A percentile compares a stretch with the other conserved stretches of the same genome.
Conservation (phyloP, 2,797 vertebrate species). For the Austrolebias charrua region DNA sequence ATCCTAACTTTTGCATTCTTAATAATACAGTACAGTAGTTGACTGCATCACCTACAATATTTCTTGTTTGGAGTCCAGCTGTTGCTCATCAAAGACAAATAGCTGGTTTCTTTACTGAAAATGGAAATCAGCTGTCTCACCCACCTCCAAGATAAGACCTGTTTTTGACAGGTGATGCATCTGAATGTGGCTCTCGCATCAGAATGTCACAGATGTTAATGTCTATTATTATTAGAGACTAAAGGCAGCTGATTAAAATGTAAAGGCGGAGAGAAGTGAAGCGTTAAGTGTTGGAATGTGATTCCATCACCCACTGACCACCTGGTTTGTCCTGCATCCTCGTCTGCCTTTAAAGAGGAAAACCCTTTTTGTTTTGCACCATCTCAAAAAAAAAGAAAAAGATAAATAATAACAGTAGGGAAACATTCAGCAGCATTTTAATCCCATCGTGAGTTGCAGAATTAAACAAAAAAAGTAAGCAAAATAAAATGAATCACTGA, state of each 20-base stretch:
- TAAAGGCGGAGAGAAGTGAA: constrained; percentile 4
- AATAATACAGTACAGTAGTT: background rate
- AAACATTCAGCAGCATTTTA: too few species aligned
- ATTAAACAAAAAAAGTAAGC: too few species aligned
- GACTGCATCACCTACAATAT: background rate
- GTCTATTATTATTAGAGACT: background rate
- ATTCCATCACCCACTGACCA: constrained; percentile 24
- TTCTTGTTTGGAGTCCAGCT: background rate
- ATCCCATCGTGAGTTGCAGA: too few species aligned
- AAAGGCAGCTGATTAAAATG: background rate
- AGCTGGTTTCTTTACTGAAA: constrained; percentile 2
- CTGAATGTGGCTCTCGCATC: constrained; percentile 28
- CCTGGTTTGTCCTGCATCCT: too few species aligned
- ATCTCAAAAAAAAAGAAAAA: too few species aligned
- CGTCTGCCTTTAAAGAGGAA: too few species aligned
- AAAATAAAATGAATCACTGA: too few species aligned
- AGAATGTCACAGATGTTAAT: constrained; percentile 41
- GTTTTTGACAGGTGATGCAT: constrained; percentile 16
- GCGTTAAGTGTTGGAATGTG: constrained; percentile 21
- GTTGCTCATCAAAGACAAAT: constrained; percentile 25
- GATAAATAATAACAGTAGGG: too few species aligned
- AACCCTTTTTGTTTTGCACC: too few species aligned
- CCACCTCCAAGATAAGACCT: background rate
- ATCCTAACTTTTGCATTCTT: too few species aligned
- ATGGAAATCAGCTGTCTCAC: background rate